Conservation (phyloP, 2,113 vertebrate genomes). For the Lagopus leucura region DNA sequence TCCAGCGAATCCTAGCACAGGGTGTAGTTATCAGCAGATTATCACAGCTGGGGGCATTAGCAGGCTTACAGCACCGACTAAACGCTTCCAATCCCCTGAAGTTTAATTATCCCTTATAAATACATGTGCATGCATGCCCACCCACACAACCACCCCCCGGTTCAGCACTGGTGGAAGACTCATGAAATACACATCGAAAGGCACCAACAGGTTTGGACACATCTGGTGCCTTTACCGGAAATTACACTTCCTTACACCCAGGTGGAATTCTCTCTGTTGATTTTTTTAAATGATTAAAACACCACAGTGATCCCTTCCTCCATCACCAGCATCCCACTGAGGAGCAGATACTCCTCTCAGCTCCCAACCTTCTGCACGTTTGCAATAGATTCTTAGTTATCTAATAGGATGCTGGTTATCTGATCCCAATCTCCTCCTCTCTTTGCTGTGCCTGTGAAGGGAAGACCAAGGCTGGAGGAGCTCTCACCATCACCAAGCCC, state of each 20-base stretch:
- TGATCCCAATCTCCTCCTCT: neutral
- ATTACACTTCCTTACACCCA: neutral
- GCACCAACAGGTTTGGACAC: conserved; percentile 30
- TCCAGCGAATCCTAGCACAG: conserved; percentile 16
- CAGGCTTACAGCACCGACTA: conserved; percentile 54
- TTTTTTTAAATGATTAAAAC: neutral
- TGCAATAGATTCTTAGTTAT: neutral
- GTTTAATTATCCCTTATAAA: conserved; percentile 72
- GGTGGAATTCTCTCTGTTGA: neutral
- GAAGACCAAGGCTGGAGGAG: neutral
- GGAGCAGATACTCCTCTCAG: rapidly evolving
- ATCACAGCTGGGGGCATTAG: conserved; percentile 69
- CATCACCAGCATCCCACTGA: neutral
- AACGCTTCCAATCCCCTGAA: conserved; percentile 63
- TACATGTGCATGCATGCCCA: conserved; percentile 11
- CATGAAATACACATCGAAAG: neutral
- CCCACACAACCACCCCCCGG: neutral
- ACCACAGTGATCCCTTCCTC: rapidly evolving
- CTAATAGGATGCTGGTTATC: neutral
- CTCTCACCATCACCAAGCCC: rapidly evolving
- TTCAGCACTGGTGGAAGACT: neutral
- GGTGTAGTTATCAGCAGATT: conserved; percentile 69
- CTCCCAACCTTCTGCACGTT: rapidly evolving
- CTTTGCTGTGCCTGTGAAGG: neutral
- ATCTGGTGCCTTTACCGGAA: neutral